phyloP scores from a whole-genome alignment of 2,113 vertebrate genomes.

The Lepus timidus region DNA sequence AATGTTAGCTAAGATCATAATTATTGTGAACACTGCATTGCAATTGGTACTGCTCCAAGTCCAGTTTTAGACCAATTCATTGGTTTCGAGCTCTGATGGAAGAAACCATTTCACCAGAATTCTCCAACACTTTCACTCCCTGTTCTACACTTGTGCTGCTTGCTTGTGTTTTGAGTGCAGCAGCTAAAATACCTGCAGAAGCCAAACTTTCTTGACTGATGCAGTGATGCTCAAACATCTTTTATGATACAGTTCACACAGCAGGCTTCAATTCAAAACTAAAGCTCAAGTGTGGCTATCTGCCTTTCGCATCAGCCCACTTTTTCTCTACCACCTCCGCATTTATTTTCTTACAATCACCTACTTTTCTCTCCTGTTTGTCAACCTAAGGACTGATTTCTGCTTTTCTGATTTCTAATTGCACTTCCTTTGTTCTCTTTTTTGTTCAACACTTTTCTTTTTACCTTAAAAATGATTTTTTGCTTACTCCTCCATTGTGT shows the following conservation, averaged over 20 bases:
- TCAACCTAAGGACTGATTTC: background rate
- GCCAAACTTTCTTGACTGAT: background rate
- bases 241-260: background rate
- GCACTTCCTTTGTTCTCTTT: background rate
- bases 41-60: background rate
- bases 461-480: background rate
- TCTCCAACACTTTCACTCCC: background rate
- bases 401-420: slow-evolving; percentile 50
- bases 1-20: slow-evolving; percentile 45
- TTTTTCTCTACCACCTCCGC: background rate
- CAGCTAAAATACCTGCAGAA: background rate
- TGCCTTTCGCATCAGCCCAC: background rate
- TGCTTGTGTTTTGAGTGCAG: background rate
- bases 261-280: background rate
- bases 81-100: slow-evolving; percentile 41
- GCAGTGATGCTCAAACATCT: background rate
- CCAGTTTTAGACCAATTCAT: slow-evolving; percentile 5
- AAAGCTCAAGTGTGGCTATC: slow-evolving; percentile 4
- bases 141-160: background rate
- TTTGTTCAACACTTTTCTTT: background rate
- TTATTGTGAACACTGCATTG: slow-evolving; percentile 44
- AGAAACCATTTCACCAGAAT: slow-evolving; percentile 47
- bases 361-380: background rate
- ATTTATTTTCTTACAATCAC: background rate
- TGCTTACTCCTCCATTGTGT: slow-evolving; percentile 20